phyloP scores from a whole-genome alignment of 2,888 invertebrate genomes.

The Anoncus sp. region DNA sequence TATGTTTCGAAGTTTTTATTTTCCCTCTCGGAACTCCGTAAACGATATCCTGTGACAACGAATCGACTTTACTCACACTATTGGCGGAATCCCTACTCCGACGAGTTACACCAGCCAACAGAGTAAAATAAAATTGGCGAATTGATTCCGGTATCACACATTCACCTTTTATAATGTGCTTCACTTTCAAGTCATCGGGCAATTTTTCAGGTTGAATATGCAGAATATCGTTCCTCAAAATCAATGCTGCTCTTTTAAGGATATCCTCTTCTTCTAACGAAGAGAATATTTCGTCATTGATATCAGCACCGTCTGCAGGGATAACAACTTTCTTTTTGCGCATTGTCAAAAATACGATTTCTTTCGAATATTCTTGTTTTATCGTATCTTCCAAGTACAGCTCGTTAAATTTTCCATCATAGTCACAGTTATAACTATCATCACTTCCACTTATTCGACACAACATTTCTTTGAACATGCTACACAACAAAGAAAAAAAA shows the following conservation, averaged over 20 bases:
- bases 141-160: conserved; percentile 49
- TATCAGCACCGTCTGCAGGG: conserved; percentile 47
- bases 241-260: conserved; percentile 28
- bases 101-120: conserved; percentile 32
- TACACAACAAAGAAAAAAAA: conserved; percentile 2
- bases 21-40: conserved; percentile 18
- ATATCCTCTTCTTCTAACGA: conserved; percentile 30
- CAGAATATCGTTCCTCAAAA: conserved; percentile 31
- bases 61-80: not conserved
- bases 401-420: not conserved
- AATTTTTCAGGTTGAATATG: conserved; percentile 30
- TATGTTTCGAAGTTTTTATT: conserved; percentile 72
- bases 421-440: not conserved
- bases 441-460: not conserved
- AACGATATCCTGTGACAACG: conserved; percentile 1
- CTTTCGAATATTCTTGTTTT: not conserved
- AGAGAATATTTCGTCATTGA: conserved; percentile 48
- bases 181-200: conserved; percentile 34
- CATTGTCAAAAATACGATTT: conserved; percentile 6
- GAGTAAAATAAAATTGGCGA: conserved; percentile 38
- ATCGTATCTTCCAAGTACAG: not conserved
- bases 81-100: conserved; percentile 8
- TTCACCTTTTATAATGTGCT: conserved; percentile 27
- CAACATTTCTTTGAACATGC: conserved; percentile 5
- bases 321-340: conserved; percentile 58